Percentiles rank a stretch among this genome's conserved stretches.
These are phyloP conservation scores for Amniataba percoides DNA, from an alignment of 2,797 vertebrate species.

Conservation along the genomic window DNA sequence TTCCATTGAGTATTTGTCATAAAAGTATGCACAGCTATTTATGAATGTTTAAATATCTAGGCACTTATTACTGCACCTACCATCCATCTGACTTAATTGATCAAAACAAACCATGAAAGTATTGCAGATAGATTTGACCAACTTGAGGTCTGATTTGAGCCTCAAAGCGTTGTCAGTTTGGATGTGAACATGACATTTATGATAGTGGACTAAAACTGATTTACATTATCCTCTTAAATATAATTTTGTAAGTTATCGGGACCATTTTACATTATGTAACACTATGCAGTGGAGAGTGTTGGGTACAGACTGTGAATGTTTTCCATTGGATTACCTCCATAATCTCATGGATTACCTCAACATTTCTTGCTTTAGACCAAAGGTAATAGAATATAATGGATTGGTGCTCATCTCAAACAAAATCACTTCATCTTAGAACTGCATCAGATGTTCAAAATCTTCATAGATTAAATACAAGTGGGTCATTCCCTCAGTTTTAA, in stretches of 20 bases:
- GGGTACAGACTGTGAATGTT: conserved; percentile 16
- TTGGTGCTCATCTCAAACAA: background rate
- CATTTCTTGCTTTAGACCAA: conserved; percentile 53
- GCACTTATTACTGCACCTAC: background rate
- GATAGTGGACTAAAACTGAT: background rate
- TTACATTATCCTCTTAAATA: background rate
- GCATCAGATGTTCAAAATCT: background rate
- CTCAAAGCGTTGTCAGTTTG: background rate
- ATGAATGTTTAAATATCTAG: conserved; percentile 1
- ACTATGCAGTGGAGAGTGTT: conserved; percentile 18
- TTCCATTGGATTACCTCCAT: background rate
- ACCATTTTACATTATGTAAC: background rate
- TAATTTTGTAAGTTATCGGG: background rate
- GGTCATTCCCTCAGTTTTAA: background rate
- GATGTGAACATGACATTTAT: background rate
- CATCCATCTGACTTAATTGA: background rate
- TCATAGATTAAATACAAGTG: background rate
- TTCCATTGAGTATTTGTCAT: background rate
- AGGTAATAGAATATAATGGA: conserved; percentile 29
- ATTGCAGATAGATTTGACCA: background rate
- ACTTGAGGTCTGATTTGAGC: background rate
- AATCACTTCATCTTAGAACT: background rate
- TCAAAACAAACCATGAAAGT: conserved; percentile 3
- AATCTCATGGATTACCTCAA: too few species aligned
- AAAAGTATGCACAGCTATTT: background rate